Evolutionary conservation across 1,140 invertebrate species (phyloP).

Genomic region (Lysiphlebus fabarum): DNA sequence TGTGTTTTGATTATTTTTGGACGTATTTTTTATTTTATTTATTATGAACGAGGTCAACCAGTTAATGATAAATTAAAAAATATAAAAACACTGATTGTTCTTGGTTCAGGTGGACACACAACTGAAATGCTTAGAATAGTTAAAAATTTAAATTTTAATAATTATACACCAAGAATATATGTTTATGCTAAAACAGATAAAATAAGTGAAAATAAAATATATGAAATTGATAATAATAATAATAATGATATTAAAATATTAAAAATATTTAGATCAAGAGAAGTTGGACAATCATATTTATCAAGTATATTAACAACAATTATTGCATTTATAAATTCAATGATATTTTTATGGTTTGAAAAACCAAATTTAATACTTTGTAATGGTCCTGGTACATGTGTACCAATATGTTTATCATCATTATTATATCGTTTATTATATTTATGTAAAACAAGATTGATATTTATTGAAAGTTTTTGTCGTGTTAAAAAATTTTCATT

Average conservation of each 20-base stretch:
- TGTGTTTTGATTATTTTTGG: too few species aligned
- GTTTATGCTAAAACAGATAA: constrained; percentile 75
- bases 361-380: constrained; percentile 78
- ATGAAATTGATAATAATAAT: constrained; percentile 52
- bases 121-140: constrained; percentile 81
- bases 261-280: constrained; percentile 76
- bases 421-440: constrained; percentile 67
- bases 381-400: constrained; percentile 94
- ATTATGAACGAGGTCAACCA: too few species aligned
- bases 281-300: constrained; percentile 83
- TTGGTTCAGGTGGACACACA: constrained; percentile 77
- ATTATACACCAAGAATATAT: constrained; percentile 72
- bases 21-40: too few species aligned
- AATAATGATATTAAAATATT: constrained; percentile 55
- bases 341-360: constrained; percentile 69
- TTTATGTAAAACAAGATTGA: constrained; percentile 68
- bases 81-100: constrained; percentile 56
- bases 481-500: constrained; percentile 85
- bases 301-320: constrained; percentile 77
- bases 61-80: constrained; percentile 16
- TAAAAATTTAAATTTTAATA: constrained; percentile 57
- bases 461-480: constrained; percentile 94
- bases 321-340: constrained; percentile 63
- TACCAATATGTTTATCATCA: constrained; percentile 78
- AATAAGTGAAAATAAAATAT: constrained; percentile 68